Percentiles rank a stretch among this genome's conserved stretches.
phyloP scores from a whole-genome alignment of 2,888 invertebrate genomes.

The Metalampra italica region DNA sequence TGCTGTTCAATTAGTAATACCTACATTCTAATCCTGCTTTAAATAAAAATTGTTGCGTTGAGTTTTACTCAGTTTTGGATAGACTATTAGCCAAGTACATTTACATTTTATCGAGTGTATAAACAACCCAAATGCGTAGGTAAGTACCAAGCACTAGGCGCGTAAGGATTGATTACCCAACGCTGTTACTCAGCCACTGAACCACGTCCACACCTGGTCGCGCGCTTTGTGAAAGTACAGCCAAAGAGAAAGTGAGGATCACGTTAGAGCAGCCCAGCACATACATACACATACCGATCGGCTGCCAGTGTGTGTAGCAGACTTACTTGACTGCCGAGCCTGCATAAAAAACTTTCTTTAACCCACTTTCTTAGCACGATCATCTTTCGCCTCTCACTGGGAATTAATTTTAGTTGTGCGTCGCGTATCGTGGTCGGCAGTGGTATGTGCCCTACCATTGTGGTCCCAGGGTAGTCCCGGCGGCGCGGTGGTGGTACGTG shows the following conservation, averaged over 20 bases:
- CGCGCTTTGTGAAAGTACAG: conserved; percentile 72
- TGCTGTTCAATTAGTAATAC: too few species aligned
- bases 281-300: conserved; percentile 29
- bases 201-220: conserved; percentile 60
- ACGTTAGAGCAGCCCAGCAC: conserved; percentile 42
- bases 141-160: too few species aligned
- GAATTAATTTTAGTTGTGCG: conserved; percentile 63
- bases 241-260: conserved; percentile 74
- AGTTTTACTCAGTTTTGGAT: too few species aligned
- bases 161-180: conserved; percentile 37
- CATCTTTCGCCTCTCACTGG: conserved; percentile 46
- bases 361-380: conserved; percentile 73
- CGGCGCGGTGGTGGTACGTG: conserved; percentile 59
- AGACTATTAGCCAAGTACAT: too few species aligned
- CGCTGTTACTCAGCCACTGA: conserved; percentile 47
- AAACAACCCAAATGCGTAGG: too few species aligned
- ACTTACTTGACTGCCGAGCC: conserved; percentile 45
- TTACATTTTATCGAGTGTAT: too few species aligned
- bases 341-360: conserved; percentile 76
- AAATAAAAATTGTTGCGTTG: too few species aligned
- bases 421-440: conserved; percentile 59
- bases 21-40: too few species aligned
- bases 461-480: conserved; percentile 64
- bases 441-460: conserved; percentile 73
- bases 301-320: conserved; percentile 18